Evolutionary conservation across 1,140 invertebrate genomes (phyloP), one percentile per base, ranked within the genome.

Genomic region (Penaeus japonicus): DNA sequence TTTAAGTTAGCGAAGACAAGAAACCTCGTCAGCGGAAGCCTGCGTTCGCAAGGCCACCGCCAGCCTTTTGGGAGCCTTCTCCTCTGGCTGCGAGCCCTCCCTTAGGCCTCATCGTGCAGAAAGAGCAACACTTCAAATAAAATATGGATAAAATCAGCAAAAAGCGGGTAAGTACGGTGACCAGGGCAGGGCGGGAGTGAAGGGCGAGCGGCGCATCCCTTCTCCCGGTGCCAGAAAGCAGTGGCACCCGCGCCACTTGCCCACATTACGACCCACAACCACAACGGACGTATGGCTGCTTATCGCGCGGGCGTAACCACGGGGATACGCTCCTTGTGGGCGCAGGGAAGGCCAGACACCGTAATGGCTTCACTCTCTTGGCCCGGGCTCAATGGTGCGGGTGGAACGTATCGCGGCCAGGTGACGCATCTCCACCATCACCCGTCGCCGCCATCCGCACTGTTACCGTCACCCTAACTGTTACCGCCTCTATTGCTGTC

Each of bases 341-440:
- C 24, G 57, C 24, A 20, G 22, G 70, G 59, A 54, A 5, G n/a
- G 10, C 32, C 55, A 86, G 84, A 86, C 84, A 65, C 75, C 55
- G 75, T 86, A 86, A 86, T 86, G 70, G 84, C 84, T 65, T 83
- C 55, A 78, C 84, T 80, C 84, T 79, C 55, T 84, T 84, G 83
- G 83, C 83, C 70, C 62, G 39, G 62, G 65, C 65, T 75, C 83
- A 75, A 73, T 84, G 83, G 70, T 12, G 65, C 39, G 83, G 77
- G 47, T n/a, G 84, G 84, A 65, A 83, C 55, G 81, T 35, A 83
- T 62, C 55, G 59, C 81, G 35, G 81, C 55, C 55, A 62, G 59
- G 81, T 62, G 81, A 83, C 55, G 59, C 55, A 83, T 59, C 39
- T 78, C 30, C 75, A 1, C 12, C 75, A 53, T 79, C 77, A 79